Evolutionary conservation across 1,140 invertebrate genomes (phyloP).

Genomic region (Hormaphis cornu): DNA sequence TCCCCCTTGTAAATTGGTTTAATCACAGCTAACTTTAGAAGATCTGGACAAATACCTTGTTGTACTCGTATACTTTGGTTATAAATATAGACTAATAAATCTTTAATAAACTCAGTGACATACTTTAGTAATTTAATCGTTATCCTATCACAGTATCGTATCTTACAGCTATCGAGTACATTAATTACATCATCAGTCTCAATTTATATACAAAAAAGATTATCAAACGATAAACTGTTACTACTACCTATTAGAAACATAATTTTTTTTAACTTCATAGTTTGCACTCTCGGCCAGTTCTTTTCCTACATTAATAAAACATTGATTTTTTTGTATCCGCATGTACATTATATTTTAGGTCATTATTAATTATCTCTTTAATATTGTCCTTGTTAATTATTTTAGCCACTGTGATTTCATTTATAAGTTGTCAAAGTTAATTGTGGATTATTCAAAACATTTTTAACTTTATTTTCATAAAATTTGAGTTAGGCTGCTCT

Average conservation of each 20-base stretch:
- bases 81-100: neutral
- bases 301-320: neutral
- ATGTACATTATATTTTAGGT: neutral
- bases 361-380: neutral
- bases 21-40: neutral
- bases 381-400: neutral
- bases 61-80: neutral
- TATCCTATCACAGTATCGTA: neutral
- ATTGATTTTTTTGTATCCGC: neutral
- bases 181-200: neutral
- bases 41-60: neutral
- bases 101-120: neutral
- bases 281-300: neutral
- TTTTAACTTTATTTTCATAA: slow-evolving; percentile 1
- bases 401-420: neutral
- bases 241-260: neutral
- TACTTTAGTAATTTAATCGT: neutral
- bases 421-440: neutral
- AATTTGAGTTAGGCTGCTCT: neutral
- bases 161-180: neutral
- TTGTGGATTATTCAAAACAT: neutral
- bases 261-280: neutral
- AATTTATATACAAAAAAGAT: neutral
- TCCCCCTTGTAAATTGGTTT: neutral
- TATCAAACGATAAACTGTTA: neutral